Evolutionary conservation across 2,797 vertebrate genomes (phyloP).

Genomic region (Chaunax sp.): DNA sequence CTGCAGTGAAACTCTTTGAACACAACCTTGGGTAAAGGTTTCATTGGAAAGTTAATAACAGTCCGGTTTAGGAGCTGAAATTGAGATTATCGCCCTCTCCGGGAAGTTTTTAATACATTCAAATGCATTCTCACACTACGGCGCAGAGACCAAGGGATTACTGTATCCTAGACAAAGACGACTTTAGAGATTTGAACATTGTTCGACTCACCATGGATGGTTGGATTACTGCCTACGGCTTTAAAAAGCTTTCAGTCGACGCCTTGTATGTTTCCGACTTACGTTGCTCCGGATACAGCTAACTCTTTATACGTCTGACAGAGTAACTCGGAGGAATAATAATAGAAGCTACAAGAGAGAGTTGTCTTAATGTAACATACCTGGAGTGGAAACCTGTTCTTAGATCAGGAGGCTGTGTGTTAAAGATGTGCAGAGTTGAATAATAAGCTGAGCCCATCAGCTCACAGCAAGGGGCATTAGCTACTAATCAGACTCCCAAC

Average conservation of each 20-base stretch:
- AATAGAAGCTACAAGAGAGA: neutral
- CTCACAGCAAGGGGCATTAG: constrained; percentile 69
- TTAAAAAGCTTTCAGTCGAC: constrained; percentile 56
- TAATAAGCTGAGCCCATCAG: constrained; percentile 39
- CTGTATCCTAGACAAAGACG: constrained; percentile 64
- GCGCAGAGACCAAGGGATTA: constrained; percentile 69
- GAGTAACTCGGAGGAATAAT: neutral
- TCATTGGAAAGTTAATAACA: constrained; percentile 56
- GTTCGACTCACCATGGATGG: constrained; percentile 51
- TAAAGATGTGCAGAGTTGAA: too few relatives aligned
- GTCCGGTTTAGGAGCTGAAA: constrained; percentile 48
- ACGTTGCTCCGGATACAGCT: constrained; percentile 6
- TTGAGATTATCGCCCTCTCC: constrained; percentile 59
- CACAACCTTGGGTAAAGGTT: constrained; percentile 61
- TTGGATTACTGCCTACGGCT: constrained; percentile 59
- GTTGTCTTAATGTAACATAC: constrained; percentile 5
- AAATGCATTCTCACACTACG: constrained; percentile 68
- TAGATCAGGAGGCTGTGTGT: too few relatives aligned
- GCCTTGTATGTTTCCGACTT: constrained; percentile 43
- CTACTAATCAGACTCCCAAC: constrained; percentile 73
- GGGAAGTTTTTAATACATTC: constrained; percentile 69
- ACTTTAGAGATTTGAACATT: constrained; percentile 64
- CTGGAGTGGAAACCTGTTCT: neutral
- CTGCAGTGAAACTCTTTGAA: constrained; percentile 55
- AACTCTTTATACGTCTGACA: constrained; percentile 27